Base-by-base conservation (phyloP, 2,797 vertebrate genomes). In the Buphagus erythrorhynchus region DNA sequence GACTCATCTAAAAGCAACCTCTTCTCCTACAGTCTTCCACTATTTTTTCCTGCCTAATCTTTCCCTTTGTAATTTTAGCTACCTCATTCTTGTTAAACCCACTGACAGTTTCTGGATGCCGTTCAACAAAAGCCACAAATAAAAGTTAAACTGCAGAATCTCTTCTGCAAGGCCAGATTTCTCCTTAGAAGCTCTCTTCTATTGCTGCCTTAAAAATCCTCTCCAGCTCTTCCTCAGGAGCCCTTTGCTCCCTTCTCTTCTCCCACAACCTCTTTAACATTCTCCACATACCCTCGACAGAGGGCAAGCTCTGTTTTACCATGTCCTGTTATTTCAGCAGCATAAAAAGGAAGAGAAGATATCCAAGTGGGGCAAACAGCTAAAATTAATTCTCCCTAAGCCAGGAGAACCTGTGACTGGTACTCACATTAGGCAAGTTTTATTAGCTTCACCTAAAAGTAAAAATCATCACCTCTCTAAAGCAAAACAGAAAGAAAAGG, bases 51-150 rank as follows among this genome's bases (percentile, higher is more conserved):
- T 82, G 31, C 68, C 68, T 55, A 57, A 78, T 84, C 75, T 66
- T 83, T 78, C 87, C 69, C 73, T 83, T 90, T 48, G 86, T 72
- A 86, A 88, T 81, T 92, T 88, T 73, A 96, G 83, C 92, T 78
- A 69, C 58, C 33, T 95, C 51, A n/a, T 65, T 75, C 76, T 75
- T 87, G 69, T 71, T 74, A 93, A 93, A 91, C 48, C 36, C 21
- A 61, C 75, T 63, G 59, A 82, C 61, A 52, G 66, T 33, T 86
- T 49, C 75, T 95, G 90, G 93, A 88, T 42, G 76, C 46, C 11
- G 5, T 59, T 95, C 92, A 91, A 75, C 40, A 66, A 91, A 94
- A 93, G 80, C 83, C 92, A 91, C 93, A 86, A 94, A 91, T 69
- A 72, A 68, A 88, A 93, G 61, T 63, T 58, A 91, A 88, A 93